These are phyloP conservation scores for Phoeniculus purpureus DNA, from an alignment of 2,797 vertebrate genomes.

Conservation along the genomic window DNA sequence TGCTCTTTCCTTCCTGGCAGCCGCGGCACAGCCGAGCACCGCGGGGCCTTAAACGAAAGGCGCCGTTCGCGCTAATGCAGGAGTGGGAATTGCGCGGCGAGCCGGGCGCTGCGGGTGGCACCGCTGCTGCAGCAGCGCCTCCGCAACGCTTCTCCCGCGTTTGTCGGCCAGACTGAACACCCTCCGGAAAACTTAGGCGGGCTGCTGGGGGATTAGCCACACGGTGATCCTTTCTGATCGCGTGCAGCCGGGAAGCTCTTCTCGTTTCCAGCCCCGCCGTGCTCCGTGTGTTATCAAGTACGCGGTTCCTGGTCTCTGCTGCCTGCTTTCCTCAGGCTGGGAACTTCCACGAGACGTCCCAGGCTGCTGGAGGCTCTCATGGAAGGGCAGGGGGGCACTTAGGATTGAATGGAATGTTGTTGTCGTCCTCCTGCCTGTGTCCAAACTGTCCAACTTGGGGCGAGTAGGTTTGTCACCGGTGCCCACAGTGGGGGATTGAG, in stretches of 20 bases:
- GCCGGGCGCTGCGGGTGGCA: slow-evolving; percentile 46
- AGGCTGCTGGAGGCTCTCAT: not conserved
- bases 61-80: slow-evolving; percentile 51
- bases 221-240: slow-evolving; percentile 21
- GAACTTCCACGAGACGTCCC: not conserved
- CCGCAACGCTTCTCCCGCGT: slow-evolving; percentile 28
- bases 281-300: not conserved
- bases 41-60: slow-evolving; percentile 43
- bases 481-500: not conserved
- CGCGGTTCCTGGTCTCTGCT: not conserved
- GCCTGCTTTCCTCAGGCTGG: not conserved
- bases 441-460: not conserved
- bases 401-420: not conserved
- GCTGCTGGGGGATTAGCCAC: slow-evolving; percentile 39
- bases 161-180: slow-evolving; percentile 51
- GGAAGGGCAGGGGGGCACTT: not conserved
- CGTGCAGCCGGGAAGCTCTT: not conserved
- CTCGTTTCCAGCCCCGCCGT: not conserved
- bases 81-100: slow-evolving; percentile 43
- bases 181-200: slow-evolving; percentile 30
- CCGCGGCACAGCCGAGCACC: not conserved
- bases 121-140: slow-evolving; percentile 35
- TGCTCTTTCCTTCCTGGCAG: not conserved
- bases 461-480: not conserved
- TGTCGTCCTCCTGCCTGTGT: not conserved